These are phyloP conservation scores for Scatophagus argus DNA, from an alignment of 2,113 vertebrate species.

Conservation along the genomic window DNA sequence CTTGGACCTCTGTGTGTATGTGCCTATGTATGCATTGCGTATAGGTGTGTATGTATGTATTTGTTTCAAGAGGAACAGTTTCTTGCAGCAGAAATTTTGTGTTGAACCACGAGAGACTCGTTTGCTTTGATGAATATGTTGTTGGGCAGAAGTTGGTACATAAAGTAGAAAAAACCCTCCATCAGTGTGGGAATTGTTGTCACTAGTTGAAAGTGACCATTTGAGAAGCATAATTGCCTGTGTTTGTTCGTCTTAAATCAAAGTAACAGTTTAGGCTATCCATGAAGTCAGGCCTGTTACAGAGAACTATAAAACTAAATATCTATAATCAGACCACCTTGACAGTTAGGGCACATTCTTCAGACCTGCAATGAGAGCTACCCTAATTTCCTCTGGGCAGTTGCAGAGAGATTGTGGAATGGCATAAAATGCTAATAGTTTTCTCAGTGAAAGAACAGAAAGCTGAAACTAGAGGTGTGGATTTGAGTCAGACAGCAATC, in stretches of 20 bases:
- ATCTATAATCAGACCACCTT: constrained; percentile 78
- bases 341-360: constrained; percentile 43
- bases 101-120: background rate
- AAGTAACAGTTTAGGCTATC: constrained; percentile 61
- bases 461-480: too few relatives aligned
- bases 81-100: background rate
- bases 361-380: constrained; percentile 11
- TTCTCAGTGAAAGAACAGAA: constrained; percentile 14
- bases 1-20: background rate
- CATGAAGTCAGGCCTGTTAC: constrained; percentile 65
- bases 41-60: background rate
- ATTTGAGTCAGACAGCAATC: too few relatives aligned
- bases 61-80: background rate
- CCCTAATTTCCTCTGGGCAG: background rate
- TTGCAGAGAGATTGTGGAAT: background rate
- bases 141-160: too few relatives aligned
- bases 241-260: constrained; percentile 7
- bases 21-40: background rate
- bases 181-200: background rate
- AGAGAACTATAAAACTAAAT: constrained; percentile 75
- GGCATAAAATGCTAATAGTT: constrained; percentile 13
- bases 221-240: background rate
- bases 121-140: background rate
- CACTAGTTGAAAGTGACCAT: background rate
- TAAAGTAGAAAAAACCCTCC: background rate